Evolutionary conservation across 1,140 invertebrate genomes (phyloP).

Genomic region (Wiebesia pumilae): DNA sequence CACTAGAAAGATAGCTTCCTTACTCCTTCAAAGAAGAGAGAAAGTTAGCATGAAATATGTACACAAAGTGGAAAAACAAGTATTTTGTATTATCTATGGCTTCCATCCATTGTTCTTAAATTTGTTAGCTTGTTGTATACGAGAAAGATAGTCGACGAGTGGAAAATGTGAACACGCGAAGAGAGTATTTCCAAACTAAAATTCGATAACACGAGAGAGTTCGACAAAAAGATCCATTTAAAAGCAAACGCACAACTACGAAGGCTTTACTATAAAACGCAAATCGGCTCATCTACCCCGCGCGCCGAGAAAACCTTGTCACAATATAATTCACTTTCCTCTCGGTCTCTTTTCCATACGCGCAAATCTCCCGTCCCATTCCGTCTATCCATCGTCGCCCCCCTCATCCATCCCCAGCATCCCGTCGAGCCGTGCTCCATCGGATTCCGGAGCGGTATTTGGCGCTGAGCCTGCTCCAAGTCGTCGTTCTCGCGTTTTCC

Average conservation of each 20-base stretch:
- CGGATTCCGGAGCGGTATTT: background rate
- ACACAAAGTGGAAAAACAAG: background rate
- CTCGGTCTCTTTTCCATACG: constrained; percentile 24
- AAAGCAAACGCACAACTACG: background rate
- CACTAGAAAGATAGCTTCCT: background rate
- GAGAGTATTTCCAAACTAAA: background rate
- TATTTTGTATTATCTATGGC: background rate
- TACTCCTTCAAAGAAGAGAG: background rate
- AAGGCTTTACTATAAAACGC: constrained; percentile 28
- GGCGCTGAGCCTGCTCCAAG: background rate
- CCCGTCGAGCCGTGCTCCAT: background rate
- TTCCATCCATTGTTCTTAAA: background rate
- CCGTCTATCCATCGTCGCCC: too few species aligned
- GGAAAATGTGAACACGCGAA: background rate
- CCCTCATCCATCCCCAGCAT: too few species aligned
- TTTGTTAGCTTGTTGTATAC: background rate
- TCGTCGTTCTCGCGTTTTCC: background rate
- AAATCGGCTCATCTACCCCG: constrained; percentile 41
- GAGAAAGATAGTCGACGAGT: background rate
- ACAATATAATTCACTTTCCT: constrained; percentile 49
- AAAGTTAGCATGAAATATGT: background rate
- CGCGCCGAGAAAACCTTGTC: constrained; percentile 36
- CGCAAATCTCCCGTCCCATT: background rate
- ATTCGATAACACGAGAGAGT: background rate
- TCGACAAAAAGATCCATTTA: constrained; percentile 13